Percentiles rank a stretch among this genome's conserved stretches.
Evolutionary conservation across 1,140 invertebrate genomes (phyloP).

Genomic region (Hirudo medicinalis): DNA sequence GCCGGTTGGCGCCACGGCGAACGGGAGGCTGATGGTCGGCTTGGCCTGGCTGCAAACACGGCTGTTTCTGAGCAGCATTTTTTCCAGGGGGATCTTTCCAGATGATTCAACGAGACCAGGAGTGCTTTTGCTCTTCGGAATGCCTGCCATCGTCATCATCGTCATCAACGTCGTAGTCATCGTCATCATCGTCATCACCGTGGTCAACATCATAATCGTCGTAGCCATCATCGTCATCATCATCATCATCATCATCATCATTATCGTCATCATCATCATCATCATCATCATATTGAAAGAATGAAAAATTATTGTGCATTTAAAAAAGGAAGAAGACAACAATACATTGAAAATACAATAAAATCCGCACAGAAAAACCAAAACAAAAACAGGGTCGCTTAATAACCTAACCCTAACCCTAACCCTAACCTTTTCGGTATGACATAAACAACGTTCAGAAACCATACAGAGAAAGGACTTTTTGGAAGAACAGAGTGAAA

Average conservation of each 20-base stretch:
- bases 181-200: conserved; percentile 13
- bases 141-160: conserved; percentile 46
- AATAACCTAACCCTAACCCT: no score
- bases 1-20: conserved; percentile 21
- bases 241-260: conserved; percentile 10
- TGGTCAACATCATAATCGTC: conserved; percentile 22
- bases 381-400: no score
- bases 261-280: background rate
- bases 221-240: conserved; percentile 6
- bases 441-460: no score
- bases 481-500: no score
- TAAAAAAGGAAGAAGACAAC: no score
- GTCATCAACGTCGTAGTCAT: conserved; percentile 14
- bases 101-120: conserved; percentile 80
- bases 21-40: conserved; percentile 21
- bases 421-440: no score
- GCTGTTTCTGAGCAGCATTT: conserved; percentile 53
- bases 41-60: conserved; percentile 29
- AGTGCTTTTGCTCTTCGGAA: conserved; percentile 83
- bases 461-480: no score
- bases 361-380: no score
- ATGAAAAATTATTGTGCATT: no score
- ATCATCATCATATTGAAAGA: no score
- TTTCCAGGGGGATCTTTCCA: conserved; percentile 71
- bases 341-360: no score